Evolutionary conservation across 2,797 vertebrate genomes (phyloP).

Genomic region (Limosa lapponica): DNA sequence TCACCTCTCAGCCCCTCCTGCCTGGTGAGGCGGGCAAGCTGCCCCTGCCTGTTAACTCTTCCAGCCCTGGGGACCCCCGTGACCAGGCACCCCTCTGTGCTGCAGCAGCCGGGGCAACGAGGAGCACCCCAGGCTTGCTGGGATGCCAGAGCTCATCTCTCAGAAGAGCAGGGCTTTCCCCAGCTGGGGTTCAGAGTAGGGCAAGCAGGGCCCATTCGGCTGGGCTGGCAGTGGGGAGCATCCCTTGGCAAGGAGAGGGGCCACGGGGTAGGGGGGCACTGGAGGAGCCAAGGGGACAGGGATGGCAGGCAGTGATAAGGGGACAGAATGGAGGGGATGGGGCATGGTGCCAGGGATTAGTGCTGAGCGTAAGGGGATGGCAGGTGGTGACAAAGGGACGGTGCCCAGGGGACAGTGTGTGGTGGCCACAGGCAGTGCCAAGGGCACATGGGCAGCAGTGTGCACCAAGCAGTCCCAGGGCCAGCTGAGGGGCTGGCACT

Average conservation of each 20-base stretch:
- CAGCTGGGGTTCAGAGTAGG: not conserved
- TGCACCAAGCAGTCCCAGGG: not conserved
- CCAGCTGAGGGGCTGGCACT: not conserved
- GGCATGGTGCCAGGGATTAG: not conserved
- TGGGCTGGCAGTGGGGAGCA: not conserved
- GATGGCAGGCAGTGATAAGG: constrained; percentile 9
- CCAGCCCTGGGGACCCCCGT: not conserved
- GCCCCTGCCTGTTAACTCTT: constrained; percentile 35
- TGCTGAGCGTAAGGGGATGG: fast-evolving
- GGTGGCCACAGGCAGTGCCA: not conserved
- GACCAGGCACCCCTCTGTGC: not conserved
- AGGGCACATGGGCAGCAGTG: not conserved
- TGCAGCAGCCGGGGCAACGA: not conserved
- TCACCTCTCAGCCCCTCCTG: not conserved
- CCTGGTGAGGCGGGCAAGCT: not conserved
- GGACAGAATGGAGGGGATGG: not conserved
- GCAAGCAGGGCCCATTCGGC: not conserved
- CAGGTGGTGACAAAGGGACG: not conserved
- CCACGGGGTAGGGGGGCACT: too few species aligned
- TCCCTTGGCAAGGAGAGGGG: not conserved
- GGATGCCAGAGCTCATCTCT: not conserved
- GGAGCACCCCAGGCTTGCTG: not conserved
- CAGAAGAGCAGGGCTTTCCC: not conserved
- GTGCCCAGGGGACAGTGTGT: not conserved
- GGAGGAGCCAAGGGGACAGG: not conserved